Evolutionary conservation across 2,888 invertebrate genomes (phyloP).

Genomic region (Drosophila atripex): DNA sequence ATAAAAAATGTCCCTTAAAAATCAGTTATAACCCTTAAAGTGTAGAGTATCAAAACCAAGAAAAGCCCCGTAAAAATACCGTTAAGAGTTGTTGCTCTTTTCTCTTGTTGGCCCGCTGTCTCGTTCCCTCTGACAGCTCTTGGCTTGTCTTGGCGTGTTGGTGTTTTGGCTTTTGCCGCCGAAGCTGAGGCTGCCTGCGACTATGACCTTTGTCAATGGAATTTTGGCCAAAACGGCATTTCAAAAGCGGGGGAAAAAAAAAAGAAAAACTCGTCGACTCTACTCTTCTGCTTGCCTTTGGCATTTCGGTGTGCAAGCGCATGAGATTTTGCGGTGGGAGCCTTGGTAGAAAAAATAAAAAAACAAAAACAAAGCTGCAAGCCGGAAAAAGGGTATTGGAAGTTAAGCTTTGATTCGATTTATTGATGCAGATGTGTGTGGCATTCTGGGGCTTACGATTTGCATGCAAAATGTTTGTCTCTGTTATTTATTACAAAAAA

Average conservation of each 20-base stretch:
- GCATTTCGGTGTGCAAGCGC: slow-evolving; percentile 28
- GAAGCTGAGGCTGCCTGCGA: slow-evolving; percentile 55
- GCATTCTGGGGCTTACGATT: slow-evolving; percentile 6
- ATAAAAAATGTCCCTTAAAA: neutral
- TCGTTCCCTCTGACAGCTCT: slow-evolving; percentile 20
- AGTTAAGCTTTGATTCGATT: slow-evolving; percentile 43
- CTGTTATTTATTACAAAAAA: neutral
- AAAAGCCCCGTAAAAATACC: slow-evolving; percentile 61
- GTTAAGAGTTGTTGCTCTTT: slow-evolving; percentile 75
- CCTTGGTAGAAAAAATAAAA: neutral
- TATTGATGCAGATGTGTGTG: slow-evolving; percentile 32
- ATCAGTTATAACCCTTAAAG: neutral
- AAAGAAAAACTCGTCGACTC: slow-evolving; percentile 15
- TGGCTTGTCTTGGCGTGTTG: slow-evolving; percentile 31
- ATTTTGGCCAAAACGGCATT: slow-evolving; percentile 55
- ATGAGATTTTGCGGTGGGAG: slow-evolving; percentile 36
- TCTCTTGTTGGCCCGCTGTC: slow-evolving; percentile 33
- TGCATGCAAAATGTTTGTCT: slow-evolving; percentile 7
- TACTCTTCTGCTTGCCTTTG: slow-evolving; percentile 25
- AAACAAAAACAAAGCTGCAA: neutral
- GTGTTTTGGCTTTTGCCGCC: slow-evolving; percentile 27
- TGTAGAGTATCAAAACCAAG: slow-evolving; percentile 11
- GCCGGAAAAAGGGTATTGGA: slow-evolving; percentile 35
- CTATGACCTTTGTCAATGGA: slow-evolving; percentile 76
- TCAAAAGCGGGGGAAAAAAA: slow-evolving; percentile 7